phyloP scores from a whole-genome alignment of 2,888 invertebrate species.

The Prosopocoilus inquinatus region DNA sequence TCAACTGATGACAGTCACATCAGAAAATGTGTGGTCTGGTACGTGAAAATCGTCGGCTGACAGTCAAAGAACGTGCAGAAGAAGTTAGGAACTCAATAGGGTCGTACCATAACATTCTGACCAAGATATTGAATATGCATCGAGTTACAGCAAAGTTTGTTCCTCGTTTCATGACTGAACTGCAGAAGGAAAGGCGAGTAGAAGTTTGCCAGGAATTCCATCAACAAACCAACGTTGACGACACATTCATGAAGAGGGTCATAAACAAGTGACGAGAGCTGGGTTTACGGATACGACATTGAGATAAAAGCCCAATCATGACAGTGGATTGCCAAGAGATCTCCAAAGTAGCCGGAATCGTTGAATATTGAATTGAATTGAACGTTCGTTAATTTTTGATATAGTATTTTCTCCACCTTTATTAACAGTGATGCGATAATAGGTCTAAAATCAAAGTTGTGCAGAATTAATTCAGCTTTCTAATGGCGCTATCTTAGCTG shows the following conservation, averaged over 20 bases:
- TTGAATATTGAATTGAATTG: too few species aligned
- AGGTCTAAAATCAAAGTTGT: too few species aligned
- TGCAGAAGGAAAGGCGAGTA: not conserved
- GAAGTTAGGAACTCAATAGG: not conserved
- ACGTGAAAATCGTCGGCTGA: too few species aligned
- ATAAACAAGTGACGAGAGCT: not conserved
- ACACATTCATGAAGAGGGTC: not conserved
- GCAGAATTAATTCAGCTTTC: too few species aligned
- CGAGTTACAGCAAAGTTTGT: not conserved
- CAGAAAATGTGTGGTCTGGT: not conserved
- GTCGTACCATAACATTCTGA: not conserved
- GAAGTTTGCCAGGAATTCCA: not conserved
- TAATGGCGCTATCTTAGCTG: too few species aligned
- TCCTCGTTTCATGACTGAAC: too few species aligned
- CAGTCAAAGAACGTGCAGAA: not conserved
- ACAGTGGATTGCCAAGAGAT: too few species aligned
- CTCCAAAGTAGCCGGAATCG: too few species aligned
- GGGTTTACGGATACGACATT: not conserved
- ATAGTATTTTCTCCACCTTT: too few species aligned
- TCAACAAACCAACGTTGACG: not conserved
- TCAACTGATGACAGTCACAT: slow-evolving; percentile 11
- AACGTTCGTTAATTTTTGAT: too few species aligned
- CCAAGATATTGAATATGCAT: not conserved
- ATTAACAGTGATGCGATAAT: too few species aligned
- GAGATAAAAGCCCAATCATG: too few species aligned